phyloP scores from a whole-genome alignment of 1,140 invertebrate genomes.

The Zaprionus africanus region DNA sequence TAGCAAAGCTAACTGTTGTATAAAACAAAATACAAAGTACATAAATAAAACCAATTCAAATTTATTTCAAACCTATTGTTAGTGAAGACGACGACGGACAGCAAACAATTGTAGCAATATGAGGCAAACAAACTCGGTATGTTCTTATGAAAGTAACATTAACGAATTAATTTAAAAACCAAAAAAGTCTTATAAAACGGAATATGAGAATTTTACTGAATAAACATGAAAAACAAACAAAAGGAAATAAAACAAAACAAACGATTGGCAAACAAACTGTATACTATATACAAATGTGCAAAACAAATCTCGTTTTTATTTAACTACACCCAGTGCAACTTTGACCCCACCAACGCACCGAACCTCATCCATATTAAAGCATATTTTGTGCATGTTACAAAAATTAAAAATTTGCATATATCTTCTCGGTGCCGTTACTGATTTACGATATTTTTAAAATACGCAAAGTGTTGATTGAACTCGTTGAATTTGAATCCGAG shows the following conservation, averaged over 20 bases:
- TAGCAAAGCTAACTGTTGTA: constrained; percentile 81
- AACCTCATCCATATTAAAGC: constrained; percentile 29
- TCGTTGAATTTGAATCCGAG: neutral
- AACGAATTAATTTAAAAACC: constrained; percentile 76
- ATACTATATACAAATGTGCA: constrained; percentile 20
- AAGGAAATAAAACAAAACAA: constrained; percentile 7
- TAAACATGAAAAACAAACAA: constrained; percentile 55
- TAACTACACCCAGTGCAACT: neutral
- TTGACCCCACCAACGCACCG: neutral
- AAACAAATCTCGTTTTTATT: constrained; percentile 26
- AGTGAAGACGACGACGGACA: constrained; percentile 48
- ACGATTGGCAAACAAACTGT: constrained; percentile 20
- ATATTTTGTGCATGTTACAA: constrained; percentile 16
- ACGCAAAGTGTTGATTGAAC: constrained; percentile 7
- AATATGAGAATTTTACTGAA: constrained; percentile 82
- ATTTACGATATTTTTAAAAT: constrained; percentile 25
- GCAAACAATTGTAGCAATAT: constrained; percentile 73
- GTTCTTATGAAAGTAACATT: constrained; percentile 83
- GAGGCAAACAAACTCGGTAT: constrained; percentile 76
- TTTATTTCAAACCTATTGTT: constrained; percentile 70
- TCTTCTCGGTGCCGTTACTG: constrained; percentile 15
- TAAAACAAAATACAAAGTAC: constrained; percentile 24
- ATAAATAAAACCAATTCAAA: constrained; percentile 58
- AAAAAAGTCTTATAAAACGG: constrained; percentile 71
- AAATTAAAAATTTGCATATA: constrained; percentile 22